Conservation (phyloP, 2,888 invertebrate species). For the Helleia helle region DNA sequence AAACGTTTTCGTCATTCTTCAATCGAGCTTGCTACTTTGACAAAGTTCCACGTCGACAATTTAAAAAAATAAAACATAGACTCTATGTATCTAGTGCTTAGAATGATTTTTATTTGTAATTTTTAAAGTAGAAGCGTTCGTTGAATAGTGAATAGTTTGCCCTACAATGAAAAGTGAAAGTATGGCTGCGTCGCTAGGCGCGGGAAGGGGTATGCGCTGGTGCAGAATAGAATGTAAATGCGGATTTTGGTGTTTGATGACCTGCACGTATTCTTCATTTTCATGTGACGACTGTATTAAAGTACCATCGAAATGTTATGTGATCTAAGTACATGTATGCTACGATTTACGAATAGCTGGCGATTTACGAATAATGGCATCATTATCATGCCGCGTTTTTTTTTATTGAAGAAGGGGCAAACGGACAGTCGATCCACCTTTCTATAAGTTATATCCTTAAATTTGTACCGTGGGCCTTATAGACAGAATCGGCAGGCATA, state of each 20-base stretch:
- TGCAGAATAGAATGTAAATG: conserved; percentile 51
- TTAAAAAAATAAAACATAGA: conserved; percentile 15
- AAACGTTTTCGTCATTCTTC: conserved; percentile 45
- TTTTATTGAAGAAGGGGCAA: too few relatives aligned
- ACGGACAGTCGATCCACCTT: too few relatives aligned
- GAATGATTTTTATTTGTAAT: conserved; percentile 19
- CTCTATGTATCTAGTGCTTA: neutral
- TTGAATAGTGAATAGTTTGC: conserved; percentile 40
- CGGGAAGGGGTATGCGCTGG: conserved; percentile 39
- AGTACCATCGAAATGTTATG: too few relatives aligned
- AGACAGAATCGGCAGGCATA: too few relatives aligned
- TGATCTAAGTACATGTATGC: too few relatives aligned
- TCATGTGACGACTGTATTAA: neutral
- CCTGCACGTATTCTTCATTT: conserved; percentile 25
- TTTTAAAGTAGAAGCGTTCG: conserved; percentile 17
- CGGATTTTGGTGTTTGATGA: conserved; percentile 61
- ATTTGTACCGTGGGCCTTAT: too few relatives aligned
- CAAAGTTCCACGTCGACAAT: conserved; percentile 29
- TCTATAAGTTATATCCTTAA: too few relatives aligned
- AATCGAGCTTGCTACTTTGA: conserved; percentile 25
- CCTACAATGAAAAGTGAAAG: conserved; percentile 73
- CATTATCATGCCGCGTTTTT: too few relatives aligned
- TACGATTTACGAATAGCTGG: too few relatives aligned
- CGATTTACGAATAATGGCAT: too few relatives aligned
- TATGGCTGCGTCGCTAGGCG: conserved; percentile 37